A percentile compares a stretch with the other conserved stretches of the same genome.
Evolutionary conservation across 30 jellyfish, hydroid and myxozoan species (phyloP).

Genomic region (Hydractinia echinata): DNA sequence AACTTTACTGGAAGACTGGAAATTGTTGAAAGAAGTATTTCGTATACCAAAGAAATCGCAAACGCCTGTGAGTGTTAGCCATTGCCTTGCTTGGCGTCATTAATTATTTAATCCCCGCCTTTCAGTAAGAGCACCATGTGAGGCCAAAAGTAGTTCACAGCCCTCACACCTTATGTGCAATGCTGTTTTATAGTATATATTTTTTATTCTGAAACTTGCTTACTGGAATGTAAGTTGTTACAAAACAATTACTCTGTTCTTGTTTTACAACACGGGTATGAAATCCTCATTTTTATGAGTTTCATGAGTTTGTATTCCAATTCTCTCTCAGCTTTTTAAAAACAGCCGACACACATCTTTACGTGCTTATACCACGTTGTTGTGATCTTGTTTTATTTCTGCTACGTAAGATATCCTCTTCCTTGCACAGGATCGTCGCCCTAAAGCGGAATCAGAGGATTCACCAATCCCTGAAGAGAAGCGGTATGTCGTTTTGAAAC

Average conservation of each 20-base stretch:
- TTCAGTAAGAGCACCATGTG: not conserved
- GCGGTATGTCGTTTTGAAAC: not conserved
- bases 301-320: too few relatives aligned
- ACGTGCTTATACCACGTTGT: not conserved
- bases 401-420: not conserved
- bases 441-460: constrained; percentile 29
- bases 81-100: not conserved
- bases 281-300: too few relatives aligned
- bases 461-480: constrained; percentile 1
- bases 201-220: too few relatives aligned
- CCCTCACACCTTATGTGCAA: too few relatives aligned
- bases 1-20: constrained; percentile 73
- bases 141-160: too few relatives aligned
- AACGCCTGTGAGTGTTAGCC: constrained; percentile 61
- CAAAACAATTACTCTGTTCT: too few relatives aligned
- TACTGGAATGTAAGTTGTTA: too few relatives aligned
- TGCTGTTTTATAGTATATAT: too few relatives aligned
- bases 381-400: not conserved
- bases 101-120: not conserved
- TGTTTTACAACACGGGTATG: too few relatives aligned
- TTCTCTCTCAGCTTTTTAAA: too few relatives aligned
- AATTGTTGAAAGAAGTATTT: constrained; percentile 70
- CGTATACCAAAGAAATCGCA: constrained; percentile 86
- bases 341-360: too few relatives aligned
- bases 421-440: constrained; percentile 27